A percentile compares a stretch with the other conserved stretches of the same genome.
These are phyloP conservation scores for Cybosia mesomella DNA, from an alignment of 2,888 invertebrate genomes.

Conservation along the genomic window DNA sequence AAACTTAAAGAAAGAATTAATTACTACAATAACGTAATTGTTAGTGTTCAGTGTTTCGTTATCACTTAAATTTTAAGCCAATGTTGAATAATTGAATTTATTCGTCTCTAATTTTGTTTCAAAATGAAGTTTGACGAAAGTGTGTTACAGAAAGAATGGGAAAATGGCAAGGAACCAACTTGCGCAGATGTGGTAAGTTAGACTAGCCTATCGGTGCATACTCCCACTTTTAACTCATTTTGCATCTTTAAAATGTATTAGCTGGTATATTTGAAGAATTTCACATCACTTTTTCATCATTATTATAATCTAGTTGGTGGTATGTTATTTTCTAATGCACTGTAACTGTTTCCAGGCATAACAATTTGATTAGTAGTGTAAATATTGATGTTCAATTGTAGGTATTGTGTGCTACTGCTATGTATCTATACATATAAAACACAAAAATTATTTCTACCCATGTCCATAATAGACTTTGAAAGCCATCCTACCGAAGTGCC, in stretches of 20 bases:
- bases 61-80: neutral
- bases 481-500: too few relatives aligned
- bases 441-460: too few relatives aligned
- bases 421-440: too few relatives aligned
- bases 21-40: neutral
- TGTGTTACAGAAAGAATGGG: slow-evolving; percentile 56
- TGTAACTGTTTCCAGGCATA: too few relatives aligned
- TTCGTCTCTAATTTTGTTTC: neutral
- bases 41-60: neutral
- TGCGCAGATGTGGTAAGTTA: slow-evolving; percentile 56
- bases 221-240: slow-evolving; percentile 10
- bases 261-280: too few relatives aligned
- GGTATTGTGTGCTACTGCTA: too few relatives aligned
- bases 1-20: neutral
- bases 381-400: too few relatives aligned
- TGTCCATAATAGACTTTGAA: too few relatives aligned
- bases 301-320: too few relatives aligned
- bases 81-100: neutral
- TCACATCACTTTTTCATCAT: too few relatives aligned
- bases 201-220: neutral
- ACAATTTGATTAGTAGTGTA: too few relatives aligned
- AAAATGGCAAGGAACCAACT: slow-evolving; percentile 54
- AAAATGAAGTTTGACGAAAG: slow-evolving; percentile 67
- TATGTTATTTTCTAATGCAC: too few relatives aligned
- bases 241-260: neutral